These are phyloP conservation scores for Madoqua kirkii DNA, from an alignment of 2,113 vertebrate genomes.

Conservation along the genomic window DNA sequence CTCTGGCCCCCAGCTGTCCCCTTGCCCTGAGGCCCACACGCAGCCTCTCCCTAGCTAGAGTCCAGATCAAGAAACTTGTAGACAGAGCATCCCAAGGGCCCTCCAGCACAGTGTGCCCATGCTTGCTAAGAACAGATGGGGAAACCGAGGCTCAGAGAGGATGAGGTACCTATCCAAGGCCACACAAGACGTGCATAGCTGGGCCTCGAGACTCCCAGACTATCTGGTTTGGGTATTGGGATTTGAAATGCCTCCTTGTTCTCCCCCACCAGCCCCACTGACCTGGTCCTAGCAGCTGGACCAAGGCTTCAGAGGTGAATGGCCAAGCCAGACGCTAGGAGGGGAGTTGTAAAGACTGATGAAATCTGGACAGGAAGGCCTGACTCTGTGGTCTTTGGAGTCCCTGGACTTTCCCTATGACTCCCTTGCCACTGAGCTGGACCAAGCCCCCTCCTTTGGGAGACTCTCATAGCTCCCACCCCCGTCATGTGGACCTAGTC, in stretches of 20 bases:
- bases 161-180: background rate
- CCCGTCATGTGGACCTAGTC: background rate
- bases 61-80: background rate
- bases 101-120: background rate
- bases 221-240: background rate
- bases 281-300: background rate
- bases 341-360: background rate
- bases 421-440: background rate
- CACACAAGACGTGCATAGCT: background rate
- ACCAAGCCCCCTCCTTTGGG: background rate
- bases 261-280: background rate
- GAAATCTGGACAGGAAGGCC: background rate
- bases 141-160: constrained; percentile 26
- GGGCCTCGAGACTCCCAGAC: background rate
- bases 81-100: background rate
- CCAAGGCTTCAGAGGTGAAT: background rate
- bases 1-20: constrained; percentile 59
- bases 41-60: background rate
- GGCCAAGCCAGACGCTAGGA: background rate
- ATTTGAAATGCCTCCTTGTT: background rate
- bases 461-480: background rate
- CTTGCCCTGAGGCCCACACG: background rate
- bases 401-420: background rate
- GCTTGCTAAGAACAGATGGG: background rate
- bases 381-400: background rate